Evolutionary conservation across 2,113 vertebrate species (phyloP).

Genomic region (Desmodus rotundus): DNA sequence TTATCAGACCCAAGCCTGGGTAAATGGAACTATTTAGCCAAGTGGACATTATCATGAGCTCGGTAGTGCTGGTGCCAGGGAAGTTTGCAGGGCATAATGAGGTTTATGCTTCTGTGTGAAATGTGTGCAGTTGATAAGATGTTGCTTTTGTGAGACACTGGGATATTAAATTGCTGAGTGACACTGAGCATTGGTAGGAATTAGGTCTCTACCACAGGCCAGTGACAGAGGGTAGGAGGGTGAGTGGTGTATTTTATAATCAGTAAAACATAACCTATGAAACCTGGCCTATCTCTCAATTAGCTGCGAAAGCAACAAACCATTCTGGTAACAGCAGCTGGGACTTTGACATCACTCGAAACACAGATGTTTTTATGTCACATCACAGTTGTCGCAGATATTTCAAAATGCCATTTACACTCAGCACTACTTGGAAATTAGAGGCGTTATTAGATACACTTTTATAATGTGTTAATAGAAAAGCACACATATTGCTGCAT

Average conservation of each 20-base stretch:
- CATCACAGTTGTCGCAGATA: neutral
- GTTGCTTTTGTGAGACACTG: slow-evolving; percentile 1
- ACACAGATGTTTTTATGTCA: neutral
- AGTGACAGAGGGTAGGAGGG: neutral
- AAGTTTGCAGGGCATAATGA: slow-evolving; percentile 37
- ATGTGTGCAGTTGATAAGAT: slow-evolving; percentile 47
- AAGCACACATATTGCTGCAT: neutral
- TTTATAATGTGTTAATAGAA: neutral
- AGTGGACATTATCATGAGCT: neutral
- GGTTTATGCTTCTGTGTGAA: slow-evolving; percentile 43
- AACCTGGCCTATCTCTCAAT: neutral
- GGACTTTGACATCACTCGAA: neutral
- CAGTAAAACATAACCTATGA: neutral
- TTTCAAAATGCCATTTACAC: slow-evolving; percentile 13
- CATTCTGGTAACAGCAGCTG: neutral
- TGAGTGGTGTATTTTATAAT: neutral
- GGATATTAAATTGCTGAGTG: slow-evolving; percentile 47
- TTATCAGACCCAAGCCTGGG: slow-evolving; percentile 27
- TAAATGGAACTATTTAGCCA: slow-evolving; percentile 48
- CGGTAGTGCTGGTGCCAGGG: neutral
- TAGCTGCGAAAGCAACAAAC: neutral
- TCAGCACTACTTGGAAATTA: slow-evolving; percentile 14
- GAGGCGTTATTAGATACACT: neutral
- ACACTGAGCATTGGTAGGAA: neutral
- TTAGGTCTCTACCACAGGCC: neutral